phyloP scores from a whole-genome alignment of 2,888 invertebrate species.

The Odontomyia ornata region DNA sequence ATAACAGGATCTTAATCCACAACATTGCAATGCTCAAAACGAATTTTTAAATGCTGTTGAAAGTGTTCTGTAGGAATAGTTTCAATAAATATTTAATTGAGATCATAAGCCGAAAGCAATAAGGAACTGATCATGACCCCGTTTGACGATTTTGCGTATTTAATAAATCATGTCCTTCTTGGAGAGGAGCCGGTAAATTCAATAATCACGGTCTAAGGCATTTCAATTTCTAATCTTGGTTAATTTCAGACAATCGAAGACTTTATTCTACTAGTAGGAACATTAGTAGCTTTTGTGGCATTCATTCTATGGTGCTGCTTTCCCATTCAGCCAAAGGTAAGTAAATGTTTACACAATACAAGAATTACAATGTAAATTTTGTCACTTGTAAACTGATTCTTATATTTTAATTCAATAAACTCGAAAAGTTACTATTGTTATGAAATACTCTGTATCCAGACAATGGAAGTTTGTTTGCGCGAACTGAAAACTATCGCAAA shows the following conservation, averaged over 20 bases:
- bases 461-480: too few relatives aligned
- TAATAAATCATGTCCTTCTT: conserved; percentile 69
- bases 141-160: conserved; percentile 70
- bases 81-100: too few relatives aligned
- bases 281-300: conserved; percentile 71
- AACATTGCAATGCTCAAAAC: background rate
- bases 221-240: conserved; percentile 25
- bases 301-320: conserved; percentile 73
- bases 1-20: background rate
- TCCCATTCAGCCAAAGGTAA: conserved; percentile 67
- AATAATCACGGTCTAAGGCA: background rate
- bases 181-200: conserved; percentile 70
- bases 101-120: background rate
- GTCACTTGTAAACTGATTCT: background rate
- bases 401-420: too few relatives aligned
- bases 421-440: too few relatives aligned
- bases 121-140: conserved; percentile 64
- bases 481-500: too few relatives aligned
- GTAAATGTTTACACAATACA: too few relatives aligned
- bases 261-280: conserved; percentile 70
- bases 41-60: background rate
- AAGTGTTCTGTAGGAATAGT: too few relatives aligned
- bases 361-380: background rate
- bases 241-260: conserved; percentile 68
- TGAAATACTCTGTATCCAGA: too few relatives aligned